Evolutionary conservation across 2,113 vertebrate genomes (phyloP), one percentile per base, ranked within the genome.

Genomic region (Xiphias gladius): DNA sequence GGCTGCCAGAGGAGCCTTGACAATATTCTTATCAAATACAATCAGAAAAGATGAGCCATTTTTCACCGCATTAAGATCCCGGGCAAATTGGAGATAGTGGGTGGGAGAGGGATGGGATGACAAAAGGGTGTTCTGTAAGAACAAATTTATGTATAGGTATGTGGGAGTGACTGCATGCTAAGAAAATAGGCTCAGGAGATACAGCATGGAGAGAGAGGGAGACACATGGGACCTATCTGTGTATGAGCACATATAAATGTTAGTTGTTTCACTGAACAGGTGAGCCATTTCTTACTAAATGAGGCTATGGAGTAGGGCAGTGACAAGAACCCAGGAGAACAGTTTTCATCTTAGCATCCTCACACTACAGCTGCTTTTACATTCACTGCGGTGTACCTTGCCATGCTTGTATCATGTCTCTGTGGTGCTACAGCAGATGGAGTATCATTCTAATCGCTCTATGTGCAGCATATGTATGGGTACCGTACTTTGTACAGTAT

Each of bases 21-120:
- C 93, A 92, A 96, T 95, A 96, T 95, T 95, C 91, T 95, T 95
- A 95, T 95, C 93, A 93, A 93, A 95, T 85, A 93, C 91, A 94
- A 95, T 95, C 94, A 94, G 88, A 92, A 86, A 90, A 89, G 93
- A 92, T 77, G 54, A 91, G 91, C 80, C 90, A 86, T 91, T 90
- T 89, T 92, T 94, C 89, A 91, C 79, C 41, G 65, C 81, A 92
- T 89, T 93, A 91, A 90, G 83, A 92, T 93, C 78, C 69, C 3
- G 20, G 82, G 86, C 82, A 79, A 85, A 88, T 78, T 73, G 66
- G 46, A 79, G 76, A 90, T 43, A 58, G 77, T 54, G 43, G 37
- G 59, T n/a, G 77, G 81, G 62, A 76, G 32, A 70, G 22, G 73
- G 39, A 70, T 16, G 46, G 54, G 37, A 74, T 73, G 70, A 76